A percentile compares a stretch with the other conserved stretches of the same genome.
Evolutionary conservation across 2,797 vertebrate genomes (phyloP).

Genomic region (Kryptolebias ocellatus): DNA sequence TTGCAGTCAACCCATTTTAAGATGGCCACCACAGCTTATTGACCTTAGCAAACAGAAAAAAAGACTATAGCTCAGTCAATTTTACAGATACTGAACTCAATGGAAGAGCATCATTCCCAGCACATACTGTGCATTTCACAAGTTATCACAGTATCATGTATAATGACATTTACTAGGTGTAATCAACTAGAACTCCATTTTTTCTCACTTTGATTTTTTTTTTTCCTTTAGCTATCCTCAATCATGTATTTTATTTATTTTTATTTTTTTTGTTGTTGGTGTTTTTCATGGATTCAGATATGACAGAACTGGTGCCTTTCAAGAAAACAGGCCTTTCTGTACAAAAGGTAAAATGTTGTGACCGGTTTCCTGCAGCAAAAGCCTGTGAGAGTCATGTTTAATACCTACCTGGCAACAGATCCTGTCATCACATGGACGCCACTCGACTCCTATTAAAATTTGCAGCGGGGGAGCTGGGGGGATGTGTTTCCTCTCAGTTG

Average conservation of each 20-base stretch:
- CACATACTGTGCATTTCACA: too few species aligned
- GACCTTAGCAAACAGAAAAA: too few species aligned
- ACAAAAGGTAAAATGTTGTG: constrained; percentile 11
- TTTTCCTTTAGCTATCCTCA: too few species aligned
- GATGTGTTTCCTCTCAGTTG: constrained; percentile 62
- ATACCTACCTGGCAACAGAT: constrained; percentile 80
- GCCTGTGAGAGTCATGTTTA: constrained; percentile 37
- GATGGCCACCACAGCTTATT: too few species aligned
- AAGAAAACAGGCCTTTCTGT: constrained; percentile 12
- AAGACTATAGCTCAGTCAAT: too few species aligned
- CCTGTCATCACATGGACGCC: constrained; percentile 77
- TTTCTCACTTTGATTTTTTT: too few species aligned
- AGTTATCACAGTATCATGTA: too few species aligned
- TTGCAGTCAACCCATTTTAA: too few species aligned
- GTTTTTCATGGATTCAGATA: constrained; percentile 3
- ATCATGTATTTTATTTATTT: neutral
- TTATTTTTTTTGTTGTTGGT: neutral
- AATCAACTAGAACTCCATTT: too few species aligned
- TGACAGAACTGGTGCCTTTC: constrained; percentile 40
- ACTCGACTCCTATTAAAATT: constrained; percentile 72
- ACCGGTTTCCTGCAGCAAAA: constrained; percentile 14
- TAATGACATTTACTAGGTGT: too few species aligned
- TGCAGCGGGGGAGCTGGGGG: constrained; percentile 26
- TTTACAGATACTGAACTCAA: too few species aligned
- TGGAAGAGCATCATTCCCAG: too few species aligned